Evolutionary conservation across 1,140 invertebrate genomes (phyloP).

Genomic region (Temnothorax curvispinosus): DNA sequence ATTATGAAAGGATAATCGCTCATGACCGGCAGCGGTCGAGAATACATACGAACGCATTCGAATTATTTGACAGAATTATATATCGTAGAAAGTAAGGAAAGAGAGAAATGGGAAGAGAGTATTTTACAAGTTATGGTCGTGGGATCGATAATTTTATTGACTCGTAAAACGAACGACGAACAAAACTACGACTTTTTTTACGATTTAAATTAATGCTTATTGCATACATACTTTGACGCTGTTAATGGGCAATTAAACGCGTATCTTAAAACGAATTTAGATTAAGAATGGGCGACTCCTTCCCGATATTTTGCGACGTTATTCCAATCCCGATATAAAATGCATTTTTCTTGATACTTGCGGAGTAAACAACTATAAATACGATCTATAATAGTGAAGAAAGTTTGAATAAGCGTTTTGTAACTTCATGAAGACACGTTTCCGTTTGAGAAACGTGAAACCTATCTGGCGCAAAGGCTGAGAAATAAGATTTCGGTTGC

Average conservation of each 20-base stretch:
- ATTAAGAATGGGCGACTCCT: background rate
- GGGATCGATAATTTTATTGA: constrained; percentile 18
- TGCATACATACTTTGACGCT: background rate
- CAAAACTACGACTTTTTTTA: background rate
- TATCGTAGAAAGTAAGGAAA: background rate
- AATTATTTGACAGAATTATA: constrained; percentile 19
- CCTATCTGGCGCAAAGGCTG: background rate
- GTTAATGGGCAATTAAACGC: background rate
- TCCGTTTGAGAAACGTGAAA: constrained; percentile 1
- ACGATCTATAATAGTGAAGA: background rate
- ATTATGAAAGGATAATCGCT: constrained; percentile 48
- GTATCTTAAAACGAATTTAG: background rate
- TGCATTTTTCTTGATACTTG: background rate
- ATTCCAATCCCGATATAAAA: background rate
- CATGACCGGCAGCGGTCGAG: constrained; percentile 18
- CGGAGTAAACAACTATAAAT: background rate
- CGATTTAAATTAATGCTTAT: constrained; percentile 13
- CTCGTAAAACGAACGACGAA: background rate
- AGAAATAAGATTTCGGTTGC: constrained; percentile 2
- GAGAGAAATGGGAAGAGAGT: background rate
- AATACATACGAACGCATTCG: background rate
- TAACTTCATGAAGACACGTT: background rate
- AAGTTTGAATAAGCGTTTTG: constrained; percentile 4
- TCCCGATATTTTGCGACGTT: background rate
- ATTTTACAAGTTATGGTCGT: background rate